Percentiles rank a stretch among this genome's conserved stretches.
Evolutionary conservation across 2,113 vertebrate species (phyloP).

Genomic region (Gavialis gangeticus): DNA sequence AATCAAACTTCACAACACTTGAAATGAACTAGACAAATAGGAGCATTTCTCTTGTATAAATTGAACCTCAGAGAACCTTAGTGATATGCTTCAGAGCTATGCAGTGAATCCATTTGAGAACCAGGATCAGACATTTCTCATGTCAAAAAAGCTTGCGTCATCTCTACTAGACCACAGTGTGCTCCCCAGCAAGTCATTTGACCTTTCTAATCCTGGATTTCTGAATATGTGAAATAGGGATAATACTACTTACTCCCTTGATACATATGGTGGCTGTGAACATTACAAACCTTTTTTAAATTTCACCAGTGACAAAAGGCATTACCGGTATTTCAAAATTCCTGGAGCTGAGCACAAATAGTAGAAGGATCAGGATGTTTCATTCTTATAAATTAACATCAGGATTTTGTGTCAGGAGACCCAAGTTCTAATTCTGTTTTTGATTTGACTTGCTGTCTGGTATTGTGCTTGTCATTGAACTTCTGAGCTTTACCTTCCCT

Average conservation of each 20-base stretch:
- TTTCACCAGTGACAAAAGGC: background rate
- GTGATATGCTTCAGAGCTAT: background rate
- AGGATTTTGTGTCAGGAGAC: background rate
- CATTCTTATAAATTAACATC: background rate
- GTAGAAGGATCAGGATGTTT: background rate
- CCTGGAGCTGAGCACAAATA: too few relatives aligned
- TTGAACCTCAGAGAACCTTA: background rate
- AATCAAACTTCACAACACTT: background rate
- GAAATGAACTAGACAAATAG: background rate
- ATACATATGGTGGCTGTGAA: background rate
- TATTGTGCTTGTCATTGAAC: background rate
- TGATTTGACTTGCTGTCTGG: background rate
- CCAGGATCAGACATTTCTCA: background rate
- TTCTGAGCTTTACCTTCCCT: background rate
- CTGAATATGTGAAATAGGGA: rapidly evolving
- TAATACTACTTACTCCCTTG: background rate
- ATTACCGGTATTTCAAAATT: background rate
- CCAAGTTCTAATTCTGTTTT: background rate
- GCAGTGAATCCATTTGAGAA: rapidly evolving
- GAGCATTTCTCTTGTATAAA: background rate
- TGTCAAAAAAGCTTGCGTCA: background rate
- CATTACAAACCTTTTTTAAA: rapidly evolving
- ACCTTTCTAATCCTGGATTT: background rate
- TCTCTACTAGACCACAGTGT: background rate
- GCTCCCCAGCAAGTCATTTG: rapidly evolving